phyloP scores from a whole-genome alignment of 2,797 vertebrate genomes.

The Parauchenoglanis ngamensis region DNA sequence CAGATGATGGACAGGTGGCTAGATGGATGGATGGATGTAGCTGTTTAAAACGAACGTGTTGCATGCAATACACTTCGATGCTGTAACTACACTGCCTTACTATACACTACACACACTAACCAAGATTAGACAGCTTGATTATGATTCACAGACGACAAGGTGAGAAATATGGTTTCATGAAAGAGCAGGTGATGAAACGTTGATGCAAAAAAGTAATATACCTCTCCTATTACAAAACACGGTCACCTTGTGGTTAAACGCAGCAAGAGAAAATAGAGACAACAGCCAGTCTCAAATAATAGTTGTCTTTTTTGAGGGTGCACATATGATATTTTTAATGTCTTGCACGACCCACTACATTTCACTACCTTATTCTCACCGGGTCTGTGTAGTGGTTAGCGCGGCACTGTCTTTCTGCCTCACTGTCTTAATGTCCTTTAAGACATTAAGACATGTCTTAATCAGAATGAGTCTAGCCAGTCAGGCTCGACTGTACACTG shows the following conservation, averaged over 20 bases:
- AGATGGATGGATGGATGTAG: too few relatives aligned
- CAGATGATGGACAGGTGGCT: too few relatives aligned
- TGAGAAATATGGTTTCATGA: neutral
- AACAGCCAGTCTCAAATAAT: neutral
- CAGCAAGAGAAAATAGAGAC: neutral
- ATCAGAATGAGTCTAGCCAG: neutral
- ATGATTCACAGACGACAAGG: neutral
- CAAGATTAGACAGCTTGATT: neutral
- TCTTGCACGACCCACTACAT: too few relatives aligned
- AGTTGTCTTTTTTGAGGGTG: neutral
- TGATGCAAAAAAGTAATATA: neutral
- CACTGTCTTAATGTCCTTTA: too few relatives aligned
- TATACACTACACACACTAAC: neutral
- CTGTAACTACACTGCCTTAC: neutral
- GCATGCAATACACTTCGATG: neutral
- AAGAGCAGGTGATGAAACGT: neutral
- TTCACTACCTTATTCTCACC: too few relatives aligned
- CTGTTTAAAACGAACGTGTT: neutral
- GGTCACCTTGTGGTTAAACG: neutral
- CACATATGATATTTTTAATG: neutral
- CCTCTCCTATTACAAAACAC: neutral
- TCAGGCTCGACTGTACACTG: neutral
- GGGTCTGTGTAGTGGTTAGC: too few relatives aligned
- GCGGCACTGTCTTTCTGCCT: too few relatives aligned
- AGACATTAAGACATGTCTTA: too few relatives aligned